phyloP scores from a whole-genome alignment of 2,113 vertebrate species.

The Terrapene triunguis region DNA sequence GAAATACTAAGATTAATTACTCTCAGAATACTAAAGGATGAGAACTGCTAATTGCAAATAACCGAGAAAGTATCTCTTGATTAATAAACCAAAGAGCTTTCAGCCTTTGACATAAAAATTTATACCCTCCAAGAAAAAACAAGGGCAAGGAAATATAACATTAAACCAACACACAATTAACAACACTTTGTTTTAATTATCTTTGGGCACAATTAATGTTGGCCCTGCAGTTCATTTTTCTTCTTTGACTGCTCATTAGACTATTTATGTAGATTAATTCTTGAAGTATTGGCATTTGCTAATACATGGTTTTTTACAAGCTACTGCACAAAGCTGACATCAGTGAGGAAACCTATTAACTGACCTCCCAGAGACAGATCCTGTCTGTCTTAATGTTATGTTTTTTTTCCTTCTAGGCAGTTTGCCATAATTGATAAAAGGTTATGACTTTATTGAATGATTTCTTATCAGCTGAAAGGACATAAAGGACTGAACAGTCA shows the following conservation, averaged over 20 bases:
- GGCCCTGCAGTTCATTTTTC: constrained; percentile 71
- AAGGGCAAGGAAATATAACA: constrained; percentile 42
- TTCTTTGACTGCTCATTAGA: constrained; percentile 65
- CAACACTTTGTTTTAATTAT: constrained; percentile 80
- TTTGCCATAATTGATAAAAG: constrained; percentile 50
- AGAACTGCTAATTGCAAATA: constrained; percentile 66
- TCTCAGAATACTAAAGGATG: constrained; percentile 64
- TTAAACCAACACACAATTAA: constrained; percentile 80
- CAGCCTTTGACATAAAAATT: constrained; percentile 69
- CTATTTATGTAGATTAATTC: constrained; percentile 66
- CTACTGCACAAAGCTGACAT: constrained; percentile 10
- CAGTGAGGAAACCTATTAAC: not conserved
- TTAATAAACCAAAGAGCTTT: constrained; percentile 70
- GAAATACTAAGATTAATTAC: constrained; percentile 69
- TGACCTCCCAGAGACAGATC: not conserved
- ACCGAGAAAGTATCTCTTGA: constrained; percentile 67
- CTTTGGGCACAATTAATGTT: constrained; percentile 73
- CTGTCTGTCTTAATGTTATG: not conserved
- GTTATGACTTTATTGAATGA: constrained; percentile 49
- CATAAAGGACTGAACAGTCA: constrained; percentile 11
- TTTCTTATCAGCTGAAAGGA: constrained; percentile 8
- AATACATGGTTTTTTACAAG: constrained; percentile 8
- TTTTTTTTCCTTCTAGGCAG: constrained; percentile 11
- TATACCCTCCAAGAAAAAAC: constrained; percentile 58
- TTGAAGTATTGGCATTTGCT: constrained; percentile 37